phyloP scores from a whole-genome alignment of 2,113 vertebrate genomes.

The Tor tambroides region DNA sequence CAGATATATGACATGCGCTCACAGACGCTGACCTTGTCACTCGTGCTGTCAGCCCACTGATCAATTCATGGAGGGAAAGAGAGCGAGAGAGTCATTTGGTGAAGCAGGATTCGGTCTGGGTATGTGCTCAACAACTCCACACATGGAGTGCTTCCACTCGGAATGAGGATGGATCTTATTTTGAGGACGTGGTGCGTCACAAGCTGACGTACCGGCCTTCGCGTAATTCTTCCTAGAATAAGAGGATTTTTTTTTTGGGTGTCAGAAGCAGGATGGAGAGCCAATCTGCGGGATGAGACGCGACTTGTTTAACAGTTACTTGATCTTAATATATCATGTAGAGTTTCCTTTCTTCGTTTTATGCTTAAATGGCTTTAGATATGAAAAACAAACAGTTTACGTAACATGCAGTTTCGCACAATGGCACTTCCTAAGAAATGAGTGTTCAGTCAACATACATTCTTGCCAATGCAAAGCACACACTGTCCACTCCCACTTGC shows the following conservation, averaged over 20 bases:
- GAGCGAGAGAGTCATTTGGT: conserved; percentile 20
- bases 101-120: background rate
- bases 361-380: background rate
- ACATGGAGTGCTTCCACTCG: background rate
- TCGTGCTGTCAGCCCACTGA: conserved; percentile 42
- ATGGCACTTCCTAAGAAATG: conserved; percentile 19
- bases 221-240: conserved; percentile 6
- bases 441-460: conserved; percentile 11
- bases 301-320: conserved; percentile 19
- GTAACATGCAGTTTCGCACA: conserved; percentile 21
- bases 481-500: conserved; percentile 26
- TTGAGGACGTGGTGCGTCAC: conserved; percentile 25
- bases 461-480: conserved; percentile 15
- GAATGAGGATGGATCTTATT: conserved; percentile 42
- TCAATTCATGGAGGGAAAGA: conserved; percentile 49
- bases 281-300: conserved; percentile 17
- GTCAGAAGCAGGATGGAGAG: conserved; percentile 15
- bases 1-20: conserved; percentile 34
- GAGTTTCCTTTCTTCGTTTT: background rate
- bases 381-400: background rate
- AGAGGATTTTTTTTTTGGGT: background rate
- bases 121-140: conserved; percentile 11
- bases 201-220: conserved; percentile 27
- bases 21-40: conserved; percentile 56
- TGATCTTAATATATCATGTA: background rate